phyloP scores from a whole-genome alignment of 1,140 invertebrate species.

The Rhyacophila brunnea region DNA sequence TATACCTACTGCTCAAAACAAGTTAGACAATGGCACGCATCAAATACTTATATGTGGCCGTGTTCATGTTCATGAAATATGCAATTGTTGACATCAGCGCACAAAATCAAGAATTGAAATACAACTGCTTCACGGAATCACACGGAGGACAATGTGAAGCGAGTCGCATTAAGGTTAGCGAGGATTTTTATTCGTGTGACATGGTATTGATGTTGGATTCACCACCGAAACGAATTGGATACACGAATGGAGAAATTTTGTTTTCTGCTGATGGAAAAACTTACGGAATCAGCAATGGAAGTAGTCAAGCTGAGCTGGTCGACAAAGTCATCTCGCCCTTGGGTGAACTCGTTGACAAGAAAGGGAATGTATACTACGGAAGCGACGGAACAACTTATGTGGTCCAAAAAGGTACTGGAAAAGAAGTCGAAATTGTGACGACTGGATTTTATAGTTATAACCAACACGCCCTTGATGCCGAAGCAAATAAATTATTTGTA shows the following conservation, averaged over 20 bases:
- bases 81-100: no score
- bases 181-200: no score
- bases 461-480: background rate
- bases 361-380: constrained; percentile 6
- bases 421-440: constrained; percentile 11
- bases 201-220: background rate
- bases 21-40: no score
- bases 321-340: background rate
- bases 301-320: background rate
- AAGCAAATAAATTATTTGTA: constrained; percentile 2
- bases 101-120: no score
- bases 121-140: no score
- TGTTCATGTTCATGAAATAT: no score
- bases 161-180: no score
- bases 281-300: background rate
- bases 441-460: constrained; percentile 5
- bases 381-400: constrained; percentile 4
- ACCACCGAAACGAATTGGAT: constrained; percentile 4
- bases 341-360: constrained; percentile 10
- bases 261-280: background rate
- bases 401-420: background rate
- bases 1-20: no score
- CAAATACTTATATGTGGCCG: no score
- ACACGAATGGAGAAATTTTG: background rate
- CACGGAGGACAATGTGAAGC: no score